Conservation (phyloP, 2,113 vertebrate species). For the Vulpes vulpes region DNA sequence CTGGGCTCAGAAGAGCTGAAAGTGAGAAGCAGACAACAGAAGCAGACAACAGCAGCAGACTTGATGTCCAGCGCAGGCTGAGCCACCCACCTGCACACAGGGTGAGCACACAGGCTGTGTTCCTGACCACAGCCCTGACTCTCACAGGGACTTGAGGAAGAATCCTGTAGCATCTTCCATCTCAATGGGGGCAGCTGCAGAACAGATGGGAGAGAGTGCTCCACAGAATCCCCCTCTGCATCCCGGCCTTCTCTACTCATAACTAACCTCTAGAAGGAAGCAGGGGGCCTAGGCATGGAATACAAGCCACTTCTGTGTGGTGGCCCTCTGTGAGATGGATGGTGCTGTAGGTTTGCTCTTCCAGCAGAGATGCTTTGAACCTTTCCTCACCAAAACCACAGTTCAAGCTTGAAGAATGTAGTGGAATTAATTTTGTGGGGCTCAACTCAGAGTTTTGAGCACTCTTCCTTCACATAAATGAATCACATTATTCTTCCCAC, state of each 20-base stretch:
- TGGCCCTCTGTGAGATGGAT: slow-evolving; percentile 40
- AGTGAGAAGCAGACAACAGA: not conserved
- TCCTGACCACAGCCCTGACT: slow-evolving; percentile 32
- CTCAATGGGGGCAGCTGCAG: slow-evolving; percentile 64
- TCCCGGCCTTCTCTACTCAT: not conserved
- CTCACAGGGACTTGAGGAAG: slow-evolving; percentile 44
- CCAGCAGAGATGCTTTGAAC: slow-evolving; percentile 34
- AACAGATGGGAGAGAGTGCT: slow-evolving; percentile 66
- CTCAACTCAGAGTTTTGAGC: slow-evolving; percentile 53
- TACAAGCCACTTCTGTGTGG: slow-evolving; percentile 31
- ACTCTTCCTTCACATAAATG: not conserved
- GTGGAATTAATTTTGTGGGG: slow-evolving; percentile 61
- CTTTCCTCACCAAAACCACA: slow-evolving; percentile 79
- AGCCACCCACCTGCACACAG: accelerated
- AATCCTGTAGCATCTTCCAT: slow-evolving; percentile 57
- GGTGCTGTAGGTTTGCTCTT: slow-evolving; percentile 47
- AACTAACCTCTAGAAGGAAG: slow-evolving; percentile 70
- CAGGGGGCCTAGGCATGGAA: slow-evolving; percentile 1
- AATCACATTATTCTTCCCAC: slow-evolving; percentile 12
- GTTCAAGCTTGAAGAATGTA: slow-evolving; percentile 65
- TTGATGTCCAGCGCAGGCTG: not conserved
- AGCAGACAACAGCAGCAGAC: not conserved
- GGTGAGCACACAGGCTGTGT: not conserved
- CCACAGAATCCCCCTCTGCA: not conserved
- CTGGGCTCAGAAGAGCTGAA: not conserved